Percentiles rank a stretch among this genome's conserved stretches.
Conservation (phyloP, 1,140 invertebrate species). For the Saccostrea glomerata region DNA sequence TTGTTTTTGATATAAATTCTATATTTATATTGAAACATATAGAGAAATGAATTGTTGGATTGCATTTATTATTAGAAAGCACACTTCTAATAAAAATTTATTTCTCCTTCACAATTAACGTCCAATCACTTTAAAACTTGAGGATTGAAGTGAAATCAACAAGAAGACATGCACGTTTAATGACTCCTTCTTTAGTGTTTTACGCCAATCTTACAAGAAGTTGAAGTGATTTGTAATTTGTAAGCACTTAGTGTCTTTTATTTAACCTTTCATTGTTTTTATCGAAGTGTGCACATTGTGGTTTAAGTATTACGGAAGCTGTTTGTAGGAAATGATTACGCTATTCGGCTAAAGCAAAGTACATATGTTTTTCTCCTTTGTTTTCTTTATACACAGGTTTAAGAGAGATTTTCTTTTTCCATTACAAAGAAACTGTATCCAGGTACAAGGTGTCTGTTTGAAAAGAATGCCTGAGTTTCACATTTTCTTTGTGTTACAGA, state of each 20-base stretch:
- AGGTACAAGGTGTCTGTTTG: conserved; percentile 8
- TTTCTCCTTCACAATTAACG: background rate
- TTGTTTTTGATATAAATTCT: too few relatives aligned
- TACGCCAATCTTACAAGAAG: conserved; percentile 10
- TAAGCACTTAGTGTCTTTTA: background rate
- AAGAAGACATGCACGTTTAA: background rate
- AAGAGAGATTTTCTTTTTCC: background rate
- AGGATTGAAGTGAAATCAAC: background rate
- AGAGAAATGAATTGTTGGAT: too few relatives aligned
- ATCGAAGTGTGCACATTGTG: background rate
- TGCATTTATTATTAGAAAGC: too few relatives aligned
- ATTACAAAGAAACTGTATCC: background rate
- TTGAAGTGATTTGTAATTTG: conserved; percentile 31
- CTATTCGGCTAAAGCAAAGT: background rate
- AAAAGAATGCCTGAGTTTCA: background rate
- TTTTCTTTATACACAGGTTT: background rate
- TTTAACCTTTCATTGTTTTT: background rate
- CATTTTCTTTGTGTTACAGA: background rate
- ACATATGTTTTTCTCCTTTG: background rate
- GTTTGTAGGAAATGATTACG: background rate
- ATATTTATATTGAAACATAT: too few relatives aligned
- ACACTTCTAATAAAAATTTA: background rate
- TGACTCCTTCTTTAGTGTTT: background rate
- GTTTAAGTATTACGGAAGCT: conserved; percentile 7
- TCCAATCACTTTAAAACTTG: background rate